These are phyloP conservation scores for Macaria notata DNA, from an alignment of 2,888 invertebrate species.

Conservation along the genomic window DNA sequence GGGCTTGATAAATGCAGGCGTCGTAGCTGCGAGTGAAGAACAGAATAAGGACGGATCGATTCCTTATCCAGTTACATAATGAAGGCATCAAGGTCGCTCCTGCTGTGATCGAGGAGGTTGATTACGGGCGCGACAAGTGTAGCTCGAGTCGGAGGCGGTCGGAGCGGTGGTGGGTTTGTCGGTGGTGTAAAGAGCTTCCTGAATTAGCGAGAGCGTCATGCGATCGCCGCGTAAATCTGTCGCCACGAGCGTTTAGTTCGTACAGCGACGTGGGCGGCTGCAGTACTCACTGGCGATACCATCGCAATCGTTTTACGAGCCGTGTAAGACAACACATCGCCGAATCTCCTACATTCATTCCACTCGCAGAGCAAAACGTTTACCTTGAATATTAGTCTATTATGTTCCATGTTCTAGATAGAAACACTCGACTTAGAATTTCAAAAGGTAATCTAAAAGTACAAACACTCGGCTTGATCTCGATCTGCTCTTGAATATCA, in stretches of 20 bases:
- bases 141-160: slow-evolving; percentile 27
- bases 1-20: slow-evolving; percentile 10
- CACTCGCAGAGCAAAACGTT: slow-evolving; percentile 1
- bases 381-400: not conserved
- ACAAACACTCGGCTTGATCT: slow-evolving; percentile 33
- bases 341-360: slow-evolving; percentile 12
- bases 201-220: slow-evolving; percentile 62
- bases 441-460: slow-evolving; percentile 31
- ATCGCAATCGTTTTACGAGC: slow-evolving; percentile 43
- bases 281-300: slow-evolving; percentile 39
- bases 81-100: slow-evolving; percentile 17
- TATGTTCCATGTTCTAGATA: not conserved
- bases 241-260: slow-evolving; percentile 45
- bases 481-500: slow-evolving; percentile 33
- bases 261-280: slow-evolving; percentile 46
- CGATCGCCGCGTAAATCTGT: slow-evolving; percentile 69
- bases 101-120: slow-evolving; percentile 11
- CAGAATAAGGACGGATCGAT: slow-evolving; percentile 19
- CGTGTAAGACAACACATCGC: slow-evolving; percentile 16
- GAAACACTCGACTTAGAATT: slow-evolving; percentile 15
- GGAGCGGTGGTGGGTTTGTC: slow-evolving; percentile 35
- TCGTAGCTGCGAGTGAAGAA: not conserved
- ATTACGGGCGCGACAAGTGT: slow-evolving; percentile 4
- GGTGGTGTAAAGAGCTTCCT: slow-evolving; percentile 54
- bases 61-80: slow-evolving; percentile 25